phyloP scores from a whole-genome alignment of 2,888 invertebrate genomes.

The Arctia plantaginis region DNA sequence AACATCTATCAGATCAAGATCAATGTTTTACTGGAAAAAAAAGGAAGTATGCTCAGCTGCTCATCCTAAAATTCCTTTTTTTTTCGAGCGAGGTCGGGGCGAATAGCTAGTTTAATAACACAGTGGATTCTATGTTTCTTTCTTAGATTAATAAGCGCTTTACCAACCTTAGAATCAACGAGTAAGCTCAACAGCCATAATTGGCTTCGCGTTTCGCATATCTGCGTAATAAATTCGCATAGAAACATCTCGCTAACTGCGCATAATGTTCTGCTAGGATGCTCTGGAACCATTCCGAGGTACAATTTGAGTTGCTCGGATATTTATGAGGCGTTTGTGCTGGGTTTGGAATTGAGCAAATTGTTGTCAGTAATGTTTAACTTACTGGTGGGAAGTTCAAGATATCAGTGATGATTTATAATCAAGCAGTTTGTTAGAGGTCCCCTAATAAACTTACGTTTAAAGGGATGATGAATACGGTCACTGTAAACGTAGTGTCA shows the following conservation, averaged over 20 bases:
- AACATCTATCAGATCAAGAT: accelerated
- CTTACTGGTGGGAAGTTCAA: neutral
- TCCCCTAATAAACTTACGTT: neutral
- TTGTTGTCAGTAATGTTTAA: neutral
- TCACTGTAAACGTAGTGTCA: no score
- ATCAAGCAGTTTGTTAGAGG: neutral
- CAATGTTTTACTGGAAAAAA: no score
- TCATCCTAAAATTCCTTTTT: no score
- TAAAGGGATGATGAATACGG: no score
- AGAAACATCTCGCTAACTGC: constrained; percentile 47
- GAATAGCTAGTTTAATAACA: neutral
- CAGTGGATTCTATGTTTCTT: constrained; percentile 24
- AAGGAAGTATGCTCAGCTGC: neutral
- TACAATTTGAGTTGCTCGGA: constrained; percentile 23
- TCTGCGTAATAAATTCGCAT: constrained; percentile 49
- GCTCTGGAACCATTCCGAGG: constrained; percentile 16
- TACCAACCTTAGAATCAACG: constrained; percentile 17
- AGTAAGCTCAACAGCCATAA: constrained; percentile 33
- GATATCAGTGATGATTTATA: neutral
- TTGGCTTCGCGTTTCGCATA: constrained; percentile 49
- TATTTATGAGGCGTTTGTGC: constrained; percentile 20
- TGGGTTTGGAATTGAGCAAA: constrained; percentile 8
- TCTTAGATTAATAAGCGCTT: constrained; percentile 35
- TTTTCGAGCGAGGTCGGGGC: neutral
- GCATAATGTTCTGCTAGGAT: constrained; percentile 22